phyloP scores from a whole-genome alignment of 2,113 vertebrate species.

The Ia io region DNA sequence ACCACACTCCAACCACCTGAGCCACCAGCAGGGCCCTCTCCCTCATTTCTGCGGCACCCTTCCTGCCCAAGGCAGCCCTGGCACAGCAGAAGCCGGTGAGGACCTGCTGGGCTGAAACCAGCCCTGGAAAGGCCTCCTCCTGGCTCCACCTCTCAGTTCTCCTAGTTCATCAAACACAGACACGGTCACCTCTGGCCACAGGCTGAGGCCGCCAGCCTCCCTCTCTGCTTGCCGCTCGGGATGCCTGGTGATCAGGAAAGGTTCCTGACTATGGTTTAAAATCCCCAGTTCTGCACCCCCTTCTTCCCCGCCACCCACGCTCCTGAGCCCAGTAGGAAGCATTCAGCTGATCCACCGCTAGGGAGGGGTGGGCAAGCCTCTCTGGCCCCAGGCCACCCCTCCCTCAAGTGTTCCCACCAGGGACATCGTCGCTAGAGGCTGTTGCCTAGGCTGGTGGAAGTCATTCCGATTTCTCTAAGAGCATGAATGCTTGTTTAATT shows the following conservation, averaged over 20 bases:
- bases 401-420: slow-evolving; percentile 16
- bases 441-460: slow-evolving; percentile 74
- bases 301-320: slow-evolving; percentile 25
- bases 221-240: background rate
- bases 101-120: background rate
- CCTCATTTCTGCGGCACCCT: background rate
- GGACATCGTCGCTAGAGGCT: slow-evolving; percentile 48
- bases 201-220: background rate
- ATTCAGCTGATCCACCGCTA: slow-evolving; percentile 56
- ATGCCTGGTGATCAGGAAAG: background rate
- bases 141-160: background rate
- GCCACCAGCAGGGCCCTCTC: background rate
- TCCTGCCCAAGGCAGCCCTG: background rate
- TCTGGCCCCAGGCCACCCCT: slow-evolving; percentile 7
- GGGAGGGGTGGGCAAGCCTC: background rate
- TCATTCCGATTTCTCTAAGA: slow-evolving; percentile 76
- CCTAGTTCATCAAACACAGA: background rate
- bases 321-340: slow-evolving; percentile 65
- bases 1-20: background rate
- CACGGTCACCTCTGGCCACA: background rate
- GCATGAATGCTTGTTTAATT: slow-evolving; percentile 82
- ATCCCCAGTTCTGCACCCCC: slow-evolving; percentile 6
- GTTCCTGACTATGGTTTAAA: slow-evolving; percentile 26
- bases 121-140: background rate
- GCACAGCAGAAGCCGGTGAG: background rate